Conservation (phyloP, 2,113 vertebrate genomes). For the Suncus etruscus region DNA sequence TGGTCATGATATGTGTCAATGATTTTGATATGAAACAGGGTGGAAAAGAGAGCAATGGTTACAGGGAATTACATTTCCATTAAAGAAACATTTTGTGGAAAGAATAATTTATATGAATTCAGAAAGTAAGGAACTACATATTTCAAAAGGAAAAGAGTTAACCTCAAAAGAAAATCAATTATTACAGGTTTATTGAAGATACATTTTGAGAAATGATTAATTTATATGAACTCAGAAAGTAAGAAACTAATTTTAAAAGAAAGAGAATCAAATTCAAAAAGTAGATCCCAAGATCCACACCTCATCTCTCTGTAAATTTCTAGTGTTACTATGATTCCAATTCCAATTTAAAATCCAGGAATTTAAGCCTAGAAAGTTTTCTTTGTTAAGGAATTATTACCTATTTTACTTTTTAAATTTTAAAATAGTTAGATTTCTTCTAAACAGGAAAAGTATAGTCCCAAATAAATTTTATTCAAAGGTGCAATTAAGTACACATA, state of each 20-base stretch:
- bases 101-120: not conserved
- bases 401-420: not conserved
- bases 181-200: not conserved
- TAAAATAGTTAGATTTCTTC: not conserved
- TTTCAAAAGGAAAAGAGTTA: not conserved
- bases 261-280: not conserved
- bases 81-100: not conserved
- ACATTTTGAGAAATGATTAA: not conserved
- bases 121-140: not conserved
- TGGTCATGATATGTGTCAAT: not conserved
- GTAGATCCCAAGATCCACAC: not conserved
- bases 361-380: not conserved
- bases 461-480: constrained; percentile 28
- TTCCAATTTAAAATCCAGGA: not conserved
- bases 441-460: constrained; percentile 5
- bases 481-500: not conserved
- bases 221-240: not conserved
- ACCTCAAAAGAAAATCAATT: too few relatives aligned
- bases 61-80: not conserved
- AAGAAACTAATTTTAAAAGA: not conserved
- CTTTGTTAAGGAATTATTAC: not conserved
- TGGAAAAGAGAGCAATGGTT: not conserved
- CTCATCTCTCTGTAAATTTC: not conserved
- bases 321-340: not conserved
- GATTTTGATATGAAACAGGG: not conserved